Conservation (phyloP, 1,140 invertebrate genomes). For the Coptotermes formosanus region DNA sequence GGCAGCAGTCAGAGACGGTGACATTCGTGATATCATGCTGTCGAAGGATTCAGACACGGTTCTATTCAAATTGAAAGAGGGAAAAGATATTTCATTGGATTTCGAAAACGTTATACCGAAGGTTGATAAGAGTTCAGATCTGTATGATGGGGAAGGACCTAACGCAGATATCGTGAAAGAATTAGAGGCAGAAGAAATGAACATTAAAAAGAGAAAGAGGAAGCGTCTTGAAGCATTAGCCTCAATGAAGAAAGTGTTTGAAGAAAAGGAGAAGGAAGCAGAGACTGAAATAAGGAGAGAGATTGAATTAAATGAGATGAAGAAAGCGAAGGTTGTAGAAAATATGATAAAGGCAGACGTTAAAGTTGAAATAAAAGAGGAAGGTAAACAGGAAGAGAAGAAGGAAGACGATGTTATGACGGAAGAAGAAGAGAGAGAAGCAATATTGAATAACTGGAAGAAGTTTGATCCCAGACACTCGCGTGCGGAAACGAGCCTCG, state of each 20-base stretch:
- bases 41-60: constrained; percentile 72
- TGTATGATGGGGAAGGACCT: constrained; percentile 65
- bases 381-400: constrained; percentile 52
- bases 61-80: constrained; percentile 68
- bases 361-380: neutral
- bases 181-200: constrained; percentile 56
- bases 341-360: constrained; percentile 31
- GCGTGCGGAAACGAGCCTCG: constrained; percentile 10
- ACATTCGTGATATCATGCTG: constrained; percentile 72
- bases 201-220: constrained; percentile 40
- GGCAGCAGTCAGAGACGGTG: constrained; percentile 71
- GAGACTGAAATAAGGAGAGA: constrained; percentile 39
- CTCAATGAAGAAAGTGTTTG: constrained; percentile 68
- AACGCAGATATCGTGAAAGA: constrained; percentile 59
- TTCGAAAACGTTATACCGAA: constrained; percentile 59
- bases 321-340: constrained; percentile 37
- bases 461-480: constrained; percentile 39
- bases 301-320: constrained; percentile 37
- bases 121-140: constrained; percentile 49
- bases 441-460: constrained; percentile 38
- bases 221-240: constrained; percentile 40
- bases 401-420: constrained; percentile 52
- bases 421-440: constrained; percentile 46
- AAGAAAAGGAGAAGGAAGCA: constrained; percentile 58
- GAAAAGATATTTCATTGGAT: constrained; percentile 67